phyloP scores from a whole-genome alignment of 2,888 invertebrate species.

The Microplitis deprimator region DNA sequence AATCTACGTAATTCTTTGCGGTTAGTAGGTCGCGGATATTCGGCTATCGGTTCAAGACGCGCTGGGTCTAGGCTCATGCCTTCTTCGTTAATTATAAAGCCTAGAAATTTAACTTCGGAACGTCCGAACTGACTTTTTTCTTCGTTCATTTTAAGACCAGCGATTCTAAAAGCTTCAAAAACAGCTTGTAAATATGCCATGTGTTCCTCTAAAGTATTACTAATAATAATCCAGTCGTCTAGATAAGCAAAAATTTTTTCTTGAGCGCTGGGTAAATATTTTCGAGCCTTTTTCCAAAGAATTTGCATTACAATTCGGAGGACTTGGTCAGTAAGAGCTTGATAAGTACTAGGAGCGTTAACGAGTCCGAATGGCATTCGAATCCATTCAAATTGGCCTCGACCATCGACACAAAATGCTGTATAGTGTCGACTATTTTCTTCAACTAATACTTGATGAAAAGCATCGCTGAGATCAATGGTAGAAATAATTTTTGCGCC shows the following conservation, averaged over 20 bases:
- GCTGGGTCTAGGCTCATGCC: constrained; percentile 46
- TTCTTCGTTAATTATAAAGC: constrained; percentile 42
- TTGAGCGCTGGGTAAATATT: neutral
- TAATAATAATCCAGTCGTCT: constrained; percentile 45
- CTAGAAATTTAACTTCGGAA: constrained; percentile 43
- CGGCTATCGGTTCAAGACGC: constrained; percentile 42
- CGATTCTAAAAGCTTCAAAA: constrained; percentile 42
- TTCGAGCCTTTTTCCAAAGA: constrained; percentile 18
- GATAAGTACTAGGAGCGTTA: neutral
- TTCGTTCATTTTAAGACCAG: constrained; percentile 37
- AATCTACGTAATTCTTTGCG: constrained; percentile 33
- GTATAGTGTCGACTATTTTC: neutral
- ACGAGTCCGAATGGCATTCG: constrained; percentile 48
- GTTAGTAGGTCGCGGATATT: constrained; percentile 40
- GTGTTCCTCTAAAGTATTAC: constrained; percentile 43
- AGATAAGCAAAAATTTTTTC: neutral
- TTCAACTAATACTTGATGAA: neutral
- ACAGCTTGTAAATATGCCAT: constrained; percentile 27
- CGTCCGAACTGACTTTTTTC: constrained; percentile 47
- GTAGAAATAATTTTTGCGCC: neutral
- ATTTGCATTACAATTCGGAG: constrained; percentile 12
- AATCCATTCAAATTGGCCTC: constrained; percentile 40
- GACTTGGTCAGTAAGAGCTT: neutral
- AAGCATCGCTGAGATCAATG: neutral
- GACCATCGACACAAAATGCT: constrained; percentile 44